Evolutionary conservation across 2,888 invertebrate genomes (phyloP), one percentile per base, ranked within the genome.

Genomic region (Congeria kusceri): DNA sequence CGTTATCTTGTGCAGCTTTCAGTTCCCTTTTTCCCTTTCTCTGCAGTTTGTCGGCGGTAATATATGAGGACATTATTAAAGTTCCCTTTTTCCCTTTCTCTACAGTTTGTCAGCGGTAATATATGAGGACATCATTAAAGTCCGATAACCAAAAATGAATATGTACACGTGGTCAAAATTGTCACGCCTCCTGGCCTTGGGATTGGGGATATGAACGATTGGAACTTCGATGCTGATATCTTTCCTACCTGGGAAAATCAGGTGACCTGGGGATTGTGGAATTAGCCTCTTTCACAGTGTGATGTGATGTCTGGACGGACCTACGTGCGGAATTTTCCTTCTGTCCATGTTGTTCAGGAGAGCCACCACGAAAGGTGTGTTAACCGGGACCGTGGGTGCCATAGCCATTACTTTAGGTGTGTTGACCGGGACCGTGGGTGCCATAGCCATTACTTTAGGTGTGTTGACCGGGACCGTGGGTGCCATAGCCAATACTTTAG

Each of bases 1-100:
- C 77, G 4, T 57, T 81, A 18, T 75, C 75, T 11, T 68, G 81
- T 58, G 81, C 81, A n/a, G 70, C 77, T 1, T 61, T 81, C 20
- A 81, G 81, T 27, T 75, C 80, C 1, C 23, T 80, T 1, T 80
- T 75, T 13, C 67, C 71, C 5, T 67, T 71, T 18, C 32, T 80
- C 7, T 75, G 58, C 67, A 70, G 80, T n/a, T 32, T 80, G 13
- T 63, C 71, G 15, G 70, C 70, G 0, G 64, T 75, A 7, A 72
- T 67, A 28, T 71, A 63, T 61, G 71, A 75, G 32, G 67, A 75
- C 32, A 59, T n/a, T n/a, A n/a, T n/a, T n/a, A n/a, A n/a, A n/a
- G n/a, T n/a, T n/a, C n/a, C n/a, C n/a, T n/a, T n/a, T n/a, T n/a
- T n/a, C n/a, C n/a, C n/a, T n/a, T n/a, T n/a, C n/a, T n/a, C n/a